Evolutionary conservation across 2,888 invertebrate species (phyloP).

Genomic region (Philonicus albiceps): DNA sequence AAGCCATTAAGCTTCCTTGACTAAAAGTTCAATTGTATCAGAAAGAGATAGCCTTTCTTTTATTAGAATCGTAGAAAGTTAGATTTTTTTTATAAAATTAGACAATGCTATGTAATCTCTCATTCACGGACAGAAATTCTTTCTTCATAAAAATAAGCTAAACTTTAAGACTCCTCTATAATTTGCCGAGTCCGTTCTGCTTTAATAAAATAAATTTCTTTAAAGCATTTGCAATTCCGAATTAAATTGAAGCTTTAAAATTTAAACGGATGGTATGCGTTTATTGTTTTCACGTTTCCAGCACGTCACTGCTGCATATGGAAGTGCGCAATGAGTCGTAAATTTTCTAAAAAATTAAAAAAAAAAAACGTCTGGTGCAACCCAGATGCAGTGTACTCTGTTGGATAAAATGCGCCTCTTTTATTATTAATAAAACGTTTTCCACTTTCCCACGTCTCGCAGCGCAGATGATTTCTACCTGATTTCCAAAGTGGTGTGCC

Average conservation of each 20-base stretch:
- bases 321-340: background rate
- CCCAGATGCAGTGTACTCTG: background rate
- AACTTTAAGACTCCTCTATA: too few species aligned
- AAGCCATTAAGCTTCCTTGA: too few species aligned
- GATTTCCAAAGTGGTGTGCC: background rate
- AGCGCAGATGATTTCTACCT: conserved; percentile 14
- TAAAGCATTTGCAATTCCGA: background rate
- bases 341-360: background rate
- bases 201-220: background rate
- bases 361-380: background rate
- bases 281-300: background rate
- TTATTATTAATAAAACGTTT: background rate
- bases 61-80: too few species aligned
- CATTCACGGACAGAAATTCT: too few species aligned
- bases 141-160: too few species aligned
- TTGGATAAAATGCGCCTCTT: background rate
- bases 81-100: too few species aligned
- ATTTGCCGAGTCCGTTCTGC: too few species aligned
- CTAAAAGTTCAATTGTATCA: too few species aligned
- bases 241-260: background rate
- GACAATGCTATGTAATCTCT: too few species aligned
- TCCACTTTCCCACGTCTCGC: background rate
- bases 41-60: too few species aligned
- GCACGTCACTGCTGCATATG: background rate
- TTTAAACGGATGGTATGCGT: background rate